Base-by-base conservation (phyloP, 2,797 vertebrate genomes). In the Phalloptychus januarius region DNA sequence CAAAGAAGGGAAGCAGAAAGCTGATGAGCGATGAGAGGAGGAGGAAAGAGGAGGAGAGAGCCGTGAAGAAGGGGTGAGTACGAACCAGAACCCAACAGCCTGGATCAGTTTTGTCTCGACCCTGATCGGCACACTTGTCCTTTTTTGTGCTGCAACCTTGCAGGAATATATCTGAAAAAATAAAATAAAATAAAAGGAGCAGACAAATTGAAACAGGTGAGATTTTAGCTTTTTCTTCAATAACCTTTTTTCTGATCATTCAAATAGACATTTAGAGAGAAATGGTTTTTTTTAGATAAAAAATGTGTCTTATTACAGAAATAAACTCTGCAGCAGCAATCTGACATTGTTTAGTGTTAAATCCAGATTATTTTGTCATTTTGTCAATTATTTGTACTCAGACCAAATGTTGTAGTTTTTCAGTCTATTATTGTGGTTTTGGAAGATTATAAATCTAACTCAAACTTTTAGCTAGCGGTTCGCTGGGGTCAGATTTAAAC, bases 131-230 rank as follows among this genome's bases (percentile, higher is more conserved):
- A 1, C 38, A 5, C 28, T 18, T 46, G 10, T 72, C 80, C 71
- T 45, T 56, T 11, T 56, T n/a, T 54, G 54, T 58, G n/a, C 28
- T 16, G 28, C 15, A 12, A 52, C 0, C 58, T 74, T 44, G 2
- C 56, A 4, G 44, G 72, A 82, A 79, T 82, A 10, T 2, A 76
- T 56, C 36, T 0, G 2, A 72, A 54, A 61, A 72, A 40, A 1
- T 3, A 31, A 28, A 36, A 46, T 72, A 42, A 28, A 70, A 40
- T 1, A 3, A 42, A 52, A 38, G 8, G 48, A 50, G 48, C 48
- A 50, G 20, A 23, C 20, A 50, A 50, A 50, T 50, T 7, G 75
- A 56, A 70, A 74, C 58, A 83, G 87, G 90, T 91, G 80, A 83
- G 82, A 23, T 23, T 67, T 65, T 5, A 25, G 0, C 5, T 31